Evolutionary conservation across 1,140 invertebrate species (phyloP).

Genomic region (Drosophila lowei): DNA sequence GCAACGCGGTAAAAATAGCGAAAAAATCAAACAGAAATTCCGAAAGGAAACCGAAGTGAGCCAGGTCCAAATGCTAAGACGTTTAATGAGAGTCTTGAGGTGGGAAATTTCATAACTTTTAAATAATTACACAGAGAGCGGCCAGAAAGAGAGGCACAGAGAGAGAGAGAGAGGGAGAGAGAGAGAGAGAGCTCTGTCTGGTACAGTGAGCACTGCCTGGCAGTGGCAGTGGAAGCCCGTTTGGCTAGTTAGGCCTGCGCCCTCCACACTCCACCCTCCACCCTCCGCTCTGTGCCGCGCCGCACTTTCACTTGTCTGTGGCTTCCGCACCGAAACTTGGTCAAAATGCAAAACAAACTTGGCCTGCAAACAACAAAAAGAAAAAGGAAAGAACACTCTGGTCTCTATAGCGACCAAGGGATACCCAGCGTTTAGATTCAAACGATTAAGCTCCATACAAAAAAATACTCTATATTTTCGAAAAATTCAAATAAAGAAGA

Average conservation of each 20-base stretch:
- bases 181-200: slow-evolving; percentile 18
- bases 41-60: slow-evolving; percentile 45
- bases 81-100: slow-evolving; percentile 25
- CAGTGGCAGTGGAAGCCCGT: slow-evolving; percentile 24
- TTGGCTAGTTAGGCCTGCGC: slow-evolving; percentile 53
- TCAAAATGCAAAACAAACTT: slow-evolving; percentile 79
- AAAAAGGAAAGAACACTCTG: not conserved
- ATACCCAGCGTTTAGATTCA: too few relatives aligned
- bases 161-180: not conserved
- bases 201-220: slow-evolving; percentile 8
- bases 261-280: slow-evolving; percentile 58
- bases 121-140: slow-evolving; percentile 42
- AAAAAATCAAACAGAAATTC: slow-evolving; percentile 15
- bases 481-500: too few relatives aligned
- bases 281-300: slow-evolving; percentile 30
- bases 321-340: slow-evolving; percentile 75
- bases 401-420: too few relatives aligned
- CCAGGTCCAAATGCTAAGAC: slow-evolving; percentile 46
- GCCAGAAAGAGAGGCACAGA: not conserved
- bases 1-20: slow-evolving; percentile 25
- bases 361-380: slow-evolving; percentile 49
- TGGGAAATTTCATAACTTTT: slow-evolving; percentile 69
- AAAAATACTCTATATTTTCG: too few relatives aligned
- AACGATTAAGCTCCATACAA: too few relatives aligned
- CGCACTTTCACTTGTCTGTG: slow-evolving; percentile 75